A percentile compares a stretch with the other conserved stretches of the same genome.
These are phyloP conservation scores for Drosophila paulistorum DNA, from an alignment of 1,140 invertebrate genomes.

Conservation along the genomic window DNA sequence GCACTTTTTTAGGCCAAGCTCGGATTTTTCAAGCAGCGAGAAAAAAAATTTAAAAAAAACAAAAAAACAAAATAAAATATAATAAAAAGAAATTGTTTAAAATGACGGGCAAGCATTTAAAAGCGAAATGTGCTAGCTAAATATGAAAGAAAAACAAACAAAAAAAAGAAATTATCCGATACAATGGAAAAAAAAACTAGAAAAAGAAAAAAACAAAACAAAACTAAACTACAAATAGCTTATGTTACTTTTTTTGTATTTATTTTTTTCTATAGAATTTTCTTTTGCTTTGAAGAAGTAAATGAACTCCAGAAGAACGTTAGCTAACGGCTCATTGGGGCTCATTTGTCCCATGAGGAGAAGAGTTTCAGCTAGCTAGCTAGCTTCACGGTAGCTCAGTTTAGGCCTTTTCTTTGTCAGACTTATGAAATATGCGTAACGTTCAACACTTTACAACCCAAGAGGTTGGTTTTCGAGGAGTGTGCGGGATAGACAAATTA, in stretches of 20 bases:
- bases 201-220: slow-evolving; percentile 43
- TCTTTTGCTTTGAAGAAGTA: slow-evolving; percentile 57
- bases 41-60: slow-evolving; percentile 21
- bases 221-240: slow-evolving; percentile 55
- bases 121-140: slow-evolving; percentile 61
- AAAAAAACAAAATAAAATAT: slow-evolving; percentile 1
- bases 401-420: slow-evolving; percentile 49
- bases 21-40: slow-evolving; percentile 52
- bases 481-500: slow-evolving; percentile 25
- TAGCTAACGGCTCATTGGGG: slow-evolving; percentile 71
- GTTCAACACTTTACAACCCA: slow-evolving; percentile 42
- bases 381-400: slow-evolving; percentile 39
- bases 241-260: slow-evolving; percentile 25
- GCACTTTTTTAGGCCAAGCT: slow-evolving; percentile 79
- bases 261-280: slow-evolving; percentile 57
- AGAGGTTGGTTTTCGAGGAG: background rate
- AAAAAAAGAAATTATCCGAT: slow-evolving; percentile 21
- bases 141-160: slow-evolving; percentile 48
- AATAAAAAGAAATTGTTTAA: slow-evolving; percentile 24
- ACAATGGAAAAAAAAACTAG: background rate
- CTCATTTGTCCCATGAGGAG: slow-evolving; percentile 43
- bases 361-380: background rate
- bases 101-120: slow-evolving; percentile 57
- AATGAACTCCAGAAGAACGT: slow-evolving; percentile 63
- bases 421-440: slow-evolving; percentile 41